Conservation (phyloP, 92 coral and sea anemone species). For the Umimayanthus kanabou region DNA sequence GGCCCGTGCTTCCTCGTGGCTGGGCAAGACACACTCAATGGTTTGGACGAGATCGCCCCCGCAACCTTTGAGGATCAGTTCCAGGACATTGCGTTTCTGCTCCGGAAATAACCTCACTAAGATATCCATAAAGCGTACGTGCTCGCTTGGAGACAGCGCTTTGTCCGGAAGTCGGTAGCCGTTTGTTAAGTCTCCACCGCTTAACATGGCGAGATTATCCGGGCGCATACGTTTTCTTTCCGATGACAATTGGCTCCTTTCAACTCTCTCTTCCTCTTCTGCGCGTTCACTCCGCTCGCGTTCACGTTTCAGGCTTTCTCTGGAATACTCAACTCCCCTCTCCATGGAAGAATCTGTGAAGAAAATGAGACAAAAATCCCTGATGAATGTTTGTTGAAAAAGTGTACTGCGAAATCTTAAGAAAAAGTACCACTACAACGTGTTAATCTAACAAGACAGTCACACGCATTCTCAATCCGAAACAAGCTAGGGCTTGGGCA, state of each 20-base stretch:
- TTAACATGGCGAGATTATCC: slow-evolving; percentile 54
- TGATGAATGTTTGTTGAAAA: neutral
- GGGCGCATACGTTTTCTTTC: slow-evolving; percentile 73
- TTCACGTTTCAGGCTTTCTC: slow-evolving; percentile 70
- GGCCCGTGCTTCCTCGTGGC: slow-evolving; percentile 90
- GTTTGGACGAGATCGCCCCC: slow-evolving; percentile 97
- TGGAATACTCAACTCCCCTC: slow-evolving; percentile 52
- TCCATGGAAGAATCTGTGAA: slow-evolving; percentile 72
- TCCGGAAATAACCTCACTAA: slow-evolving; percentile 89
- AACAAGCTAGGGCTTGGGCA: too few relatives aligned
- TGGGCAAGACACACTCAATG: slow-evolving; percentile 91
- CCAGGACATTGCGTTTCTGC: slow-evolving; percentile 91
- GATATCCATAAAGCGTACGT: slow-evolving; percentile 81
- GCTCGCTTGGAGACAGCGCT: slow-evolving; percentile 53
- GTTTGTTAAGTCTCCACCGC: slow-evolving; percentile 46
- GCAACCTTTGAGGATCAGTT: slow-evolving; percentile 86
- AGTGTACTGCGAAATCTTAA: neutral
- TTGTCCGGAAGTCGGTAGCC: slow-evolving; percentile 53
- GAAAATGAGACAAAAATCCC: slow-evolving; percentile 1
- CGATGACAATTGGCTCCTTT: slow-evolving; percentile 56
- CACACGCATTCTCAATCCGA: neutral
- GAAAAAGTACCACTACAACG: neutral
- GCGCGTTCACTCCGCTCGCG: slow-evolving; percentile 50
- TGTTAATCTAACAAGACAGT: neutral
- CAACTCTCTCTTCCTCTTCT: slow-evolving; percentile 57